These are phyloP conservation scores for Cephus runcator DNA, from an alignment of 2,888 invertebrate genomes.

Conservation along the genomic window DNA sequence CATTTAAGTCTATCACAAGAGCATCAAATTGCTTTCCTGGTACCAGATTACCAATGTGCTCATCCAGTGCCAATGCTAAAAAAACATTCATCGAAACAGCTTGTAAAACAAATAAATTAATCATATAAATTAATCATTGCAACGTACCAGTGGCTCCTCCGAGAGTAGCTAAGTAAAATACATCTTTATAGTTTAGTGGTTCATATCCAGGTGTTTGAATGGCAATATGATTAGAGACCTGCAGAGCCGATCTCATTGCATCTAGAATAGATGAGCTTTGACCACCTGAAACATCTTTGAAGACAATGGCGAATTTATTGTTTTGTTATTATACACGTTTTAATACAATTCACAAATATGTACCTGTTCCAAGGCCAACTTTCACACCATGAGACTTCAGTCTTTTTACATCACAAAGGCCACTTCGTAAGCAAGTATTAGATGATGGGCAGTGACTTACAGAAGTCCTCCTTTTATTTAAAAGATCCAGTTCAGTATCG, in stretches of 20 bases:
- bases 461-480: conserved; percentile 73
- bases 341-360: conserved; percentile 10
- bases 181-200: conserved; percentile 78
- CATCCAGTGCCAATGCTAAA: conserved; percentile 79
- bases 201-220: conserved; percentile 66
- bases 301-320: conserved; percentile 3
- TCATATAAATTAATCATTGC: too few species aligned
- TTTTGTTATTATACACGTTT: background rate
- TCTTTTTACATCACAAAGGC: conserved; percentile 80
- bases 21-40: conserved; percentile 91
- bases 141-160: conserved; percentile 82
- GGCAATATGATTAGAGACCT: conserved; percentile 77
- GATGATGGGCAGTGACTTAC: conserved; percentile 90
- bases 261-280: conserved; percentile 80
- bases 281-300: conserved; percentile 85
- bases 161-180: conserved; percentile 85
- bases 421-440: conserved; percentile 83
- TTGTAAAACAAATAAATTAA: too few species aligned
- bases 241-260: conserved; percentile 78
- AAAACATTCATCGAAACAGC: conserved; percentile 16
- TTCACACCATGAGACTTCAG: conserved; percentile 74
- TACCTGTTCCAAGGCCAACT: conserved; percentile 90
- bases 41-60: conserved; percentile 82
- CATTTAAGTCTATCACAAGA: conserved; percentile 77
- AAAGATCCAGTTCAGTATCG: conserved; percentile 74